phyloP scores from a whole-genome alignment of 2,113 vertebrate genomes.

The Leiothrix lutea region DNA sequence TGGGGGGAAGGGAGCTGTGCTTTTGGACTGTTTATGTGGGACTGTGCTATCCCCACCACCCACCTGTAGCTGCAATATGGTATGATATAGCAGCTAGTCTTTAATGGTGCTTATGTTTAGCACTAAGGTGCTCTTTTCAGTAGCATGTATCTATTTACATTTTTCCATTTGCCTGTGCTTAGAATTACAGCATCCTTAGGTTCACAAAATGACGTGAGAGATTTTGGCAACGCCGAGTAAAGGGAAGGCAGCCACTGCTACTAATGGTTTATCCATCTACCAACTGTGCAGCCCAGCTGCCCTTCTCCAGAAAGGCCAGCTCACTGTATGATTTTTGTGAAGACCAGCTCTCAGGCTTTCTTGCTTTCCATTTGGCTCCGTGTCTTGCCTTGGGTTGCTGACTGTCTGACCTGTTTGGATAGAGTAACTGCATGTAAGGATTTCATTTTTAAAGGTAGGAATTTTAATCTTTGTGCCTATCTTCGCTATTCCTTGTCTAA shows the following conservation, averaged over 20 bases:
- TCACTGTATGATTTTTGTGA: background rate
- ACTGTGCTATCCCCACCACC: background rate
- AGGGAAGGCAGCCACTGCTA: background rate
- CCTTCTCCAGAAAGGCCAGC: background rate
- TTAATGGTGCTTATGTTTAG: background rate
- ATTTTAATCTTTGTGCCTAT: background rate
- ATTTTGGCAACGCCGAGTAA: background rate
- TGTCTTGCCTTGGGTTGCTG: background rate
- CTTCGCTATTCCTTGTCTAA: background rate
- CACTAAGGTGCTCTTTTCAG: background rate
- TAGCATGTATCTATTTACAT: background rate
- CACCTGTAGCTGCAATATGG: background rate
- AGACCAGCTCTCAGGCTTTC: background rate
- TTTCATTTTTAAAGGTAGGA: constrained; percentile 20
- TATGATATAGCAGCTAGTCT: background rate
- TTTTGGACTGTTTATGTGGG: background rate
- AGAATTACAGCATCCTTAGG: background rate
- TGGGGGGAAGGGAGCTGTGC: background rate
- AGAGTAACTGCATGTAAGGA: background rate
- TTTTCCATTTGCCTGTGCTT: background rate
- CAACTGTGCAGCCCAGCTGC: constrained; percentile 6
- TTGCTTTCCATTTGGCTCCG: background rate
- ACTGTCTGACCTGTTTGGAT: background rate
- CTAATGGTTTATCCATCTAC: background rate
- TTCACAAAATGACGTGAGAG: background rate